Base-by-base conservation (phyloP, 2,113 vertebrate genomes). In the Macaca nemestrina region DNA sequence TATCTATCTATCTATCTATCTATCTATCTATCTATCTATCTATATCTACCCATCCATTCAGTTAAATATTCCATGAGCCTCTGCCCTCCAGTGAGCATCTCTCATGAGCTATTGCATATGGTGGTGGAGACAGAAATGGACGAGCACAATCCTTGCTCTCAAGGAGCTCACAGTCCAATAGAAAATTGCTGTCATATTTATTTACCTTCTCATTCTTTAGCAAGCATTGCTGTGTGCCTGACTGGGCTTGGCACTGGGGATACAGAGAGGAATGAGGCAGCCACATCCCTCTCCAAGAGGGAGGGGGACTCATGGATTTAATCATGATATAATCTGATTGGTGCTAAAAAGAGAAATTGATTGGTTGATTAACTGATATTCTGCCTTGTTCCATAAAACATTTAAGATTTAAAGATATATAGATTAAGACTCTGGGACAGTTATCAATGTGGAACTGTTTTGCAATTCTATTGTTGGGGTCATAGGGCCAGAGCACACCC, bases 371-470 rank as follows among this genome's bases (percentile, higher is more conserved):
- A 96, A 93, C 81, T 95, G 97, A 93, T 94, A 97, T 92, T 92
- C 95, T 90, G 90, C 88, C 93, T 96, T 97, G 88, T 95, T 92
- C 90, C 78, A 75, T 32, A 85, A 88, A 94, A 96, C 92, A 96
- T 93, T 87, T 97, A 95, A 97, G 97, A 96, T 97, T 72, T 94
- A 70, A 95, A 97, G 97, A 97, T 97, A 93, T 64, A 57, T 78
- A 96, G 98, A 97, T 97, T 70, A 80, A 96, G 90, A 97, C 72
- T 90, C 94, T 52, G 83, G 75, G 83, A 91, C 30, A 67, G 76
- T 90, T 85, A 95, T 95, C 96, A 48, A 5, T 45, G 64, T 23
- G 57, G 80, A 59, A 78, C 70, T 92, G 52, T 95, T 96, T 96
- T 88, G 92, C 57, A 57, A 97, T 97, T 97, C 87, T 96, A 90